Base-by-base conservation (phyloP, 2,888 invertebrate species). In the Trichopria drosophilae region DNA sequence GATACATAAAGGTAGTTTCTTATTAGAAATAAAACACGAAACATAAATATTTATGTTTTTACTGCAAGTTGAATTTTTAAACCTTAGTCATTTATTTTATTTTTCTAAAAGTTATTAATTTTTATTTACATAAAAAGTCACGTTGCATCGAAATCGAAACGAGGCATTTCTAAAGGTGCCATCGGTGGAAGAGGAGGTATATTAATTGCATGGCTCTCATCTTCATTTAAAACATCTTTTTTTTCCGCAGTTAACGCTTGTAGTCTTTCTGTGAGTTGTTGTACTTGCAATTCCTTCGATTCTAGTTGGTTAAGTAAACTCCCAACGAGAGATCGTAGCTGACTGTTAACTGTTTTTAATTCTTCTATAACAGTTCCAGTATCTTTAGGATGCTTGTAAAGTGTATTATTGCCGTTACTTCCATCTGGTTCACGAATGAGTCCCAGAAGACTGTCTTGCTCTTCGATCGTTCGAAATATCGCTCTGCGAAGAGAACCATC, bases 281-380 rank as follows among this genome's bases (percentile, higher is more conserved):
- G 78, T 49, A 84, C 82, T 71, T 86, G 85, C 68, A 80, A 81
- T 64, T 84, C 83, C 48, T 83, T 79, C n/a, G 82, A 79, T 65
- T 86, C 86, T 20, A 86, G 74, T 68, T 86, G 83, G 37, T 80
- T 73, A 10, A 86, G 78, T 42, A 87, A 73, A 66, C 81, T 81
- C 57, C 82, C 82, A 6, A 82, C 78, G 9, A 81, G 72, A 13
- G 75, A 74, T 55, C 84, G 80, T 36, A 87, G 70, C 64, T 84
- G 84, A 52, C 81, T 80, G 66, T 84, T 86, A 7, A 85, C 74
- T 36, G 81, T 83, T 67, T 81, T 81, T 32, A 87, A 72, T 69
- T 87, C 87, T 71, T 86, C 87, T 37, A 87, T 80, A 34, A 86
- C 82, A 19, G 77, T 80, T 43, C 79, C 76, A 40, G 83, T 82